phyloP scores from a whole-genome alignment of 2,113 vertebrate genomes.

The Nibea coibor region DNA sequence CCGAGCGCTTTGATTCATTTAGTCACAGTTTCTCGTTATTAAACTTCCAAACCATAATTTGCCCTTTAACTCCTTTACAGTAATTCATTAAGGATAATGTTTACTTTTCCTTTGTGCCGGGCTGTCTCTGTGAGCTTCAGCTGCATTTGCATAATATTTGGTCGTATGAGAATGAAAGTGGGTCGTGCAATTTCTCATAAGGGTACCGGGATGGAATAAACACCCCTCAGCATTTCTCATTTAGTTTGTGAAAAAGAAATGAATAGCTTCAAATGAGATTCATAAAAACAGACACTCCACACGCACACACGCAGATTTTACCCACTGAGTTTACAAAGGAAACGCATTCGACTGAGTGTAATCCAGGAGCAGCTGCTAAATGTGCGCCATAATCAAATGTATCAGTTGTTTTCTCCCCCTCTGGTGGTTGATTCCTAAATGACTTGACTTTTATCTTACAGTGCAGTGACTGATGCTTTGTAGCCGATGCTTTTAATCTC shows the following conservation, averaged over 20 bases:
- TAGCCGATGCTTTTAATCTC: constrained; percentile 47
- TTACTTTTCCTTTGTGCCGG: constrained; percentile 47
- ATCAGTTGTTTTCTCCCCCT: constrained; percentile 28
- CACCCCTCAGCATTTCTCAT: constrained; percentile 68
- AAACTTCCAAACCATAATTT: constrained; percentile 58
- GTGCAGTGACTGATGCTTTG: constrained; percentile 51
- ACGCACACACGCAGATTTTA: constrained; percentile 26
- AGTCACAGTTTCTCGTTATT: constrained; percentile 52
- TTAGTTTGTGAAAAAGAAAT: constrained; percentile 69
- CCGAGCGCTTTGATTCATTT: constrained; percentile 41
- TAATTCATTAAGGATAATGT: constrained; percentile 67
- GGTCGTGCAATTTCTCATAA: constrained; percentile 44
- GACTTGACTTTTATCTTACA: constrained; percentile 53
- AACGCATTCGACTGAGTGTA: constrained; percentile 14
- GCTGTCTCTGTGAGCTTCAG: constrained; percentile 22
- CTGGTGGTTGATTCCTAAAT: constrained; percentile 51
- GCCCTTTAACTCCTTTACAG: constrained; percentile 34
- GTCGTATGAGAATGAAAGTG: constrained; percentile 57
- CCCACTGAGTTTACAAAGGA: background rate
- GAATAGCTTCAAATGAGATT: constrained; percentile 76
- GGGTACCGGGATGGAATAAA: constrained; percentile 63
- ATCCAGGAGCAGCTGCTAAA: constrained; percentile 56
- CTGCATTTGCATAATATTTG: constrained; percentile 68
- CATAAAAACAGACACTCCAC: constrained; percentile 11
- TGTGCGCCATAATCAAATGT: constrained; percentile 48